Evolutionary conservation across 2,797 vertebrate species (phyloP).

Genomic region (Malurus splendens): DNA sequence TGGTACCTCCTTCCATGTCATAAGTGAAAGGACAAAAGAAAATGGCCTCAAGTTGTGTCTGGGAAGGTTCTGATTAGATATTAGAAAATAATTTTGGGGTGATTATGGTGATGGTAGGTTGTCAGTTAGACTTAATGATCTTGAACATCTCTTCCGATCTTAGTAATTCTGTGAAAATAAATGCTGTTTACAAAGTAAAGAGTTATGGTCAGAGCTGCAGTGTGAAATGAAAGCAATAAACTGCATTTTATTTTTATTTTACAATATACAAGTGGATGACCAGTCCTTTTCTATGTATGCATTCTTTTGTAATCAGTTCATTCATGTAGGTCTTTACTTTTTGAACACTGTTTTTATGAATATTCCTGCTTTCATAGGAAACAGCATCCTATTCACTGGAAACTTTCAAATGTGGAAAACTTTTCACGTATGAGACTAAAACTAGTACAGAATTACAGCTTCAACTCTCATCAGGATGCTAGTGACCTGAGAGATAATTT

Average conservation of each 20-base stretch:
- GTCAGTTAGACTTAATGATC: background rate
- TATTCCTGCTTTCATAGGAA: constrained; percentile 71
- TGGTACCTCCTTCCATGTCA: too few relatives aligned
- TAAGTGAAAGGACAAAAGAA: background rate
- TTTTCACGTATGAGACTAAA: constrained; percentile 95
- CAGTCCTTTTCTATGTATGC: background rate
- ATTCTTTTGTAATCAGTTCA: background rate
- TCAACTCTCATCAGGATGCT: constrained; percentile 85
- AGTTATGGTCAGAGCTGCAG: background rate
- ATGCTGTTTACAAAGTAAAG: background rate
- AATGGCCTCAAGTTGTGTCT: background rate
- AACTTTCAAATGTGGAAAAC: constrained; percentile 92
- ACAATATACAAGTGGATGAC: background rate
- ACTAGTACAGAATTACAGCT: constrained; percentile 89
- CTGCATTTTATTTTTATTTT: background rate
- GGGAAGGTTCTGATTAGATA: background rate
- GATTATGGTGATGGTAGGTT: background rate
- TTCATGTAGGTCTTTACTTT: background rate
- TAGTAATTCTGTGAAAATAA: background rate
- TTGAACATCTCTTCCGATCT: background rate
- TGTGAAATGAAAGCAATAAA: background rate
- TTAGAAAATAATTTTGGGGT: background rate
- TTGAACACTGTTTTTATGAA: background rate
- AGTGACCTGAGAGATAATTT: constrained; percentile 94
- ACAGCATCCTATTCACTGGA: constrained; percentile 81